Evolutionary conservation across 2,888 invertebrate species (phyloP), one percentile per base, ranked within the genome.

Genomic region (Melieria omissa): DNA sequence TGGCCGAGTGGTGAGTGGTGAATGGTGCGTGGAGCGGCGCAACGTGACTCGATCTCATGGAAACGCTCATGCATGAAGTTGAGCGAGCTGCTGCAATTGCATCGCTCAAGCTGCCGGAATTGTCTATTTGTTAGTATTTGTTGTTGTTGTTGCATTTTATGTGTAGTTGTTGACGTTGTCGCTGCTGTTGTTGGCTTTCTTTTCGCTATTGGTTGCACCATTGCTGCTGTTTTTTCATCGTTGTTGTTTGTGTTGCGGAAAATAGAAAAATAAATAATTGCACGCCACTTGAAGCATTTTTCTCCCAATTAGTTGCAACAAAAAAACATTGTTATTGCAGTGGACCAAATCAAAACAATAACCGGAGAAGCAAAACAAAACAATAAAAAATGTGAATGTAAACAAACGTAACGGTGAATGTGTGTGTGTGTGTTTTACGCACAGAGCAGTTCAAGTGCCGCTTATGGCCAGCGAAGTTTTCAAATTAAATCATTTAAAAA

Each of bases 201-300:
- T 65, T 58, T 29, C 68, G 55, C 57, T 55, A 46, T 60, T 52
- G 8, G 42, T 54, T 47, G 14, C 46, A 7, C 42, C 42, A 16
- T 65, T 49, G 61, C 46, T 44, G 61, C 45, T 61, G 41, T 62
- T 47, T 62, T 47, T 42, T 62, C 49, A 29, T 29, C 29, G 62
- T 62, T 62, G 46, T 16, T 49, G n/a, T 47, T 29, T 47, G 45
- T 60, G 60, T 64, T 52, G 73, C 65, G 70, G 65, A 67, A 70
- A 74, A 72, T 70, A 55, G 66, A 64, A 54, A 29, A 29, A 54
- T 69, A 69, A 62, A 69, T 69, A 62, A 69, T 69, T 49, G 54
- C 69, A 62, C 54, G 45, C 61, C 49, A 69, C 55, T 69, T 69
- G 14, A 62, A 69, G 62, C 61, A 69, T 69, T 63, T 69, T 63